A percentile compares a stretch with the other conserved stretches of the same genome.
Conservation (phyloP, 2,797 vertebrate genomes). For the Neolamprologus multifasciatus region DNA sequence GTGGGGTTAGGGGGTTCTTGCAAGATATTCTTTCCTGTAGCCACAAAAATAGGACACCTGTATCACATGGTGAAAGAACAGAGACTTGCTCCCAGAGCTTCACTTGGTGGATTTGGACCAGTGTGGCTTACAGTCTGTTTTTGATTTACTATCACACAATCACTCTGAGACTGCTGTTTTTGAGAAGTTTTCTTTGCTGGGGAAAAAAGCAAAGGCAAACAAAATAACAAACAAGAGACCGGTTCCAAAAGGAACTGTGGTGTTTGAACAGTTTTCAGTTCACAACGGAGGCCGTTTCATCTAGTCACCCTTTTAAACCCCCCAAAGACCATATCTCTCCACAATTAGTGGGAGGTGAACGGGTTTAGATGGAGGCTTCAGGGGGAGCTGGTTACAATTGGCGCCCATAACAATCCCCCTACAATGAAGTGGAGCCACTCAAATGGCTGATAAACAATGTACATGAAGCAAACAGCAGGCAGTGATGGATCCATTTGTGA, state of each 20-base stretch:
- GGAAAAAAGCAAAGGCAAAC: constrained; percentile 36
- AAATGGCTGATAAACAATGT: constrained; percentile 23
- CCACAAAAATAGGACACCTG: constrained; percentile 38
- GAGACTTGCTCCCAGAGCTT: constrained; percentile 17
- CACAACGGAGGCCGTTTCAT: constrained; percentile 9
- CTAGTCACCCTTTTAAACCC: neutral
- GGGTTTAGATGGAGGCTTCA: constrained; percentile 28
- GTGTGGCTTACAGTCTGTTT: constrained; percentile 54
- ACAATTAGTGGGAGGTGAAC: constrained; percentile 46
- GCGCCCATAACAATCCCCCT: neutral
- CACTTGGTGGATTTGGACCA: constrained; percentile 46
- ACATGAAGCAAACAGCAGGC: constrained; percentile 26
- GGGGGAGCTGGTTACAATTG: constrained; percentile 4
- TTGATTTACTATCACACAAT: constrained; percentile 66
- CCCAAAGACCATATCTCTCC: neutral
- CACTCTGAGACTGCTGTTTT: constrained; percentile 48
- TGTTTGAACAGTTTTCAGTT: constrained; percentile 40
- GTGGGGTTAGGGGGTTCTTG: neutral
- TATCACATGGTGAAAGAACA: constrained; percentile 8
- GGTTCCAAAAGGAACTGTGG: constrained; percentile 46
- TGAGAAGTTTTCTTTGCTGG: constrained; percentile 31
- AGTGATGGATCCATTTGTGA: neutral
- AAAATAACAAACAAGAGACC: constrained; percentile 52
- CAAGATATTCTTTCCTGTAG: neutral
- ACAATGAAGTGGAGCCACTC: constrained; percentile 18